Base-by-base conservation (phyloP, 2,113 vertebrate species). In the Crocuta crocuta region DNA sequence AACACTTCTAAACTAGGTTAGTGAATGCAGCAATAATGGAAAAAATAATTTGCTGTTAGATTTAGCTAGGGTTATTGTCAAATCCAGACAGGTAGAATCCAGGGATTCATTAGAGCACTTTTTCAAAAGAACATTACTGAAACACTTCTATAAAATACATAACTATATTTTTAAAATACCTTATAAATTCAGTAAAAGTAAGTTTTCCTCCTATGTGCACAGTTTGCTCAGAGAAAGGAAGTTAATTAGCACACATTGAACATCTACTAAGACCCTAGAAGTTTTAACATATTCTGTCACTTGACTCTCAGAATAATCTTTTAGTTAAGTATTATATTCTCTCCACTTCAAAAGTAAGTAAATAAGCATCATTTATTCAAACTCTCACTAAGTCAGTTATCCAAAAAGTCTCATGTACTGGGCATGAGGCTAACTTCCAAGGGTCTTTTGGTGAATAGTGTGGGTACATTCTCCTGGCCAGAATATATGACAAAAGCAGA, bases 121-220 rank as follows among this genome's bases (percentile, higher is more conserved):
- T 80, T 35, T 23, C 92, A 31, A 87, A 68, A 48, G 10, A 23
- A 89, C 35, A 23, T 45, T 84, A 80, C 12, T 39, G 66, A 95
- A 78, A 35, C 11, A 88, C 48, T 68, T 74, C 63, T 50, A 17
- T 74, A 85, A 87, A 76, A 39, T 33, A 87, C 89, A 63, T 53
- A 53, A 66, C 2, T 53, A 23, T 17, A 63, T 63, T 63, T 83
- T 21, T 50, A 80, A 81, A 50, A 53, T 66, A 71, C 1, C 26
- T 50, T 28, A 74, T 4, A 48, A 78, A 24, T 68, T 58, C 0
- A 55, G n/a, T 16, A n/a, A 43, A 89, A 76, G 61, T 28, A 31
- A n/a, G 13, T 55, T 82, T 96, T 94, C 21, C 5, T 70, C 9
- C 83, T 87, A 33, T 0, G 0, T 31, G 33, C 10, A 26, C 1